Conservation (phyloP, 2,888 invertebrate species). For the Lamellibrachia columna region DNA sequence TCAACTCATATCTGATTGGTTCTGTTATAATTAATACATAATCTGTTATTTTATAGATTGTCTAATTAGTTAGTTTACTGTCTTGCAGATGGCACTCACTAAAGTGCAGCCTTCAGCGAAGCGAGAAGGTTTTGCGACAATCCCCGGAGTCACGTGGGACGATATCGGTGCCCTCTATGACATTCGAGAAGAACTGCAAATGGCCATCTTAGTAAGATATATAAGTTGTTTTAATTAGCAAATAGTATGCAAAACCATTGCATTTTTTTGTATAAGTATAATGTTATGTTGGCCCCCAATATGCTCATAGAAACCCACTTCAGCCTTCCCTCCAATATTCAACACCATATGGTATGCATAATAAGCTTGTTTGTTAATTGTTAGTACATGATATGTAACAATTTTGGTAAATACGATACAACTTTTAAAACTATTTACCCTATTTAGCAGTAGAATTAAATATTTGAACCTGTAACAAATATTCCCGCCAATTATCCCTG, state of each 20-base stretch:
- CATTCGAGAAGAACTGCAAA: conserved; percentile 87
- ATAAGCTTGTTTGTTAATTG: background rate
- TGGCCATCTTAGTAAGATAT: conserved; percentile 81
- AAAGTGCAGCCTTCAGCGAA: conserved; percentile 91
- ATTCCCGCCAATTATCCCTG: background rate
- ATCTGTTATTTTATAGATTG: background rate
- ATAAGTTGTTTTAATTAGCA: background rate
- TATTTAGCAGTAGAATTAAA: background rate
- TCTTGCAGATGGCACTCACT: conserved; percentile 75
- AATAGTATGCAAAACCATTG: background rate
- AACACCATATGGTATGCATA: background rate
- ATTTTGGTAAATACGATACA: background rate
- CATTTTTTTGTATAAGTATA: no score
- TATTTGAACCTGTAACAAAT: no score
- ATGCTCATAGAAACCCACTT: no score
- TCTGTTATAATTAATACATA: background rate
- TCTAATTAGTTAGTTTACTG: conserved; percentile 18
- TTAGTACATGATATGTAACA: background rate
- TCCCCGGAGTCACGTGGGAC: conserved; percentile 96
- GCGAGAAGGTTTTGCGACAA: conserved; percentile 95
- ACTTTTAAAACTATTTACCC: background rate
- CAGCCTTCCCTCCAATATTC: no score
- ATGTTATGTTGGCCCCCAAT: no score
- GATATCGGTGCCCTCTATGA: conserved; percentile 92
- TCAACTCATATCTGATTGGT: background rate